These are phyloP conservation scores for Toxotes jaculatrix DNA, from an alignment of 2,113 vertebrate species.

Conservation along the genomic window DNA sequence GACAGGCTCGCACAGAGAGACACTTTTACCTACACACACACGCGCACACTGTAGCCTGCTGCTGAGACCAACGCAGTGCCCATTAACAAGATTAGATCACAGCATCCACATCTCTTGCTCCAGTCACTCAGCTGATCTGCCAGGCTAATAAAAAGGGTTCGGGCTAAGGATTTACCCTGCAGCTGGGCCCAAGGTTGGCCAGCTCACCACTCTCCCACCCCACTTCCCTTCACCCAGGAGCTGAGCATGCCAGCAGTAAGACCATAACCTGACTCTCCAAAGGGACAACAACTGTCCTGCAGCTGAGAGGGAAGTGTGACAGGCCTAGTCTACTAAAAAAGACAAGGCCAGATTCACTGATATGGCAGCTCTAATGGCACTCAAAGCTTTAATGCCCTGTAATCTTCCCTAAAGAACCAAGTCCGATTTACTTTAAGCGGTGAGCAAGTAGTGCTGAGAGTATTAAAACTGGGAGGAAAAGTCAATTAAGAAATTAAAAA, in stretches of 20 bases:
- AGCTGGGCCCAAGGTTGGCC: conserved; percentile 42
- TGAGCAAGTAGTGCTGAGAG: conserved; percentile 55
- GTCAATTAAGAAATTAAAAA: conserved; percentile 68
- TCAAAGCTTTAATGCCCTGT: conserved; percentile 66
- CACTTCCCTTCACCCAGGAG: conserved; percentile 12
- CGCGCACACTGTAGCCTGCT: neutral
- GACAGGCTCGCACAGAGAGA: conserved; percentile 8
- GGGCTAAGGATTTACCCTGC: conserved; percentile 44
- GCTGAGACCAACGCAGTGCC: conserved; percentile 39
- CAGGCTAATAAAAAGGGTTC: conserved; percentile 24
- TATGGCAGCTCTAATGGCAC: conserved; percentile 58
- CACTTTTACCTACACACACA: conserved; percentile 23
- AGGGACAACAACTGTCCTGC: conserved; percentile 36
- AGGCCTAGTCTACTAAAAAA: conserved; percentile 29
- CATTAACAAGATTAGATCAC: conserved; percentile 69
- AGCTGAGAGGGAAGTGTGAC: conserved; percentile 45
- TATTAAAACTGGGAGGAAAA: conserved; percentile 67
- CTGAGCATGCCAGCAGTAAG: conserved; percentile 34
- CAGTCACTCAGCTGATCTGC: conserved; percentile 54
- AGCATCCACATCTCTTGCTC: conserved; percentile 38
- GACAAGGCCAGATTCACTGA: conserved; percentile 46
- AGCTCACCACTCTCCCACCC: conserved; percentile 11
- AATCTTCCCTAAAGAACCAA: conserved; percentile 68
- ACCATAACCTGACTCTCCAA: conserved; percentile 45
- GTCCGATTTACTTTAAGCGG: conserved; percentile 58